phyloP scores from a whole-genome alignment of 2,888 invertebrate genomes.

The Noctua comes region DNA sequence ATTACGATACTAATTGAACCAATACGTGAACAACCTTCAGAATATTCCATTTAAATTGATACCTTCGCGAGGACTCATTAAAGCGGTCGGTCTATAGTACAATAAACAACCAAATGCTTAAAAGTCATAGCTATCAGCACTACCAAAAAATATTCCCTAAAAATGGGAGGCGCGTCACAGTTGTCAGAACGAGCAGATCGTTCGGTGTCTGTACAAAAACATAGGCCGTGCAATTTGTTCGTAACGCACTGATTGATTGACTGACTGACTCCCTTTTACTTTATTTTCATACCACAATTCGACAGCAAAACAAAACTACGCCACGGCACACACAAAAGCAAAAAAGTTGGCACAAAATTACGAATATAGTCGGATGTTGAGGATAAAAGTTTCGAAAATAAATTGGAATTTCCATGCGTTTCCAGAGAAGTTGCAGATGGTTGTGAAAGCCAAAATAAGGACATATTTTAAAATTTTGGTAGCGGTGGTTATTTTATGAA shows the following conservation, averaged over 20 bases:
- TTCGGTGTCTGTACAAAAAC: conserved; percentile 36
- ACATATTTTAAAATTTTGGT: neutral
- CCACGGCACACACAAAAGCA: conserved; percentile 10
- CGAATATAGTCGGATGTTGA: conserved; percentile 30
- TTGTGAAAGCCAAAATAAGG: conserved; percentile 6
- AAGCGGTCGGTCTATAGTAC: no score
- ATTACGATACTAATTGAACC: no score
- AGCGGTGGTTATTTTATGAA: neutral
- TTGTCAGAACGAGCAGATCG: conserved; percentile 28
- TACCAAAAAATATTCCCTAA: conserved; percentile 6
- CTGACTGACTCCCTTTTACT: conserved; percentile 51
- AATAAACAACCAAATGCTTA: neutral
- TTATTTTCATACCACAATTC: conserved; percentile 51
- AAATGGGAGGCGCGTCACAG: neutral
- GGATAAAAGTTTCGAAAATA: conserved; percentile 43
- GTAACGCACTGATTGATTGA: conserved; percentile 60
- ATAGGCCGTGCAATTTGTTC: conserved; percentile 51
- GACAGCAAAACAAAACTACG: conserved; percentile 48
- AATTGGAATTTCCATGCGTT: conserved; percentile 45
- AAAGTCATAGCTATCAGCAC: neutral
- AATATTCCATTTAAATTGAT: no score
- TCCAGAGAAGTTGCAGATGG: conserved; percentile 24
- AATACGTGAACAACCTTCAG: no score
- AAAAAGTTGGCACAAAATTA: conserved; percentile 54
- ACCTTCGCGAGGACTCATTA: no score